phyloP scores from a whole-genome alignment of 2,888 invertebrate species.

The Stenotaenia linearis region DNA sequence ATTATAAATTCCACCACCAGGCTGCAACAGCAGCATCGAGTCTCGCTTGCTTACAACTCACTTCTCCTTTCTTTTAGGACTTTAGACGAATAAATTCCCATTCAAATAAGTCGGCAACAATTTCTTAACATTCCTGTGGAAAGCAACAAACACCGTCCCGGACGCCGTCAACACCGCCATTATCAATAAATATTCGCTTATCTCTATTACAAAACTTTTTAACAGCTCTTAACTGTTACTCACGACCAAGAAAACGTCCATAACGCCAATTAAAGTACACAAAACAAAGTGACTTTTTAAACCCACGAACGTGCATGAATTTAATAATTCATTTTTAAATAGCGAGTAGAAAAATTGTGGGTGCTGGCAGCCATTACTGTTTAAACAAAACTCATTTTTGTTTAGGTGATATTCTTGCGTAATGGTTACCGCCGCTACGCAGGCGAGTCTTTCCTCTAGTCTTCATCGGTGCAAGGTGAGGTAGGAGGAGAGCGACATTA shows the following conservation, averaged over 20 bases:
- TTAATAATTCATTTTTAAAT: not conserved
- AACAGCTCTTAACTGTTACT: not conserved
- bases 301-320: too few species aligned
- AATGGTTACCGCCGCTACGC: not conserved
- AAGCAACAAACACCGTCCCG: slow-evolving; percentile 6
- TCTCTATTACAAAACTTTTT: slow-evolving; percentile 17
- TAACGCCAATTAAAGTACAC: not conserved
- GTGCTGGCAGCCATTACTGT: not conserved
- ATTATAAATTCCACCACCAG: slow-evolving; percentile 28
- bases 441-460: not conserved
- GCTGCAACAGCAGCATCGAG: not conserved
- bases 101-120: slow-evolving; percentile 24
- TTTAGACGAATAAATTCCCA: slow-evolving; percentile 24
- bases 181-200: slow-evolving; percentile 11
- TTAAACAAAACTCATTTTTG: not conserved
- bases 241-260: not conserved
- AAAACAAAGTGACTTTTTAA: too few species aligned
- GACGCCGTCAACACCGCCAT: not conserved
- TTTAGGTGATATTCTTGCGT: not conserved
- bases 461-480: slow-evolving; percentile 18
- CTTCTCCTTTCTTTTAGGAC: slow-evolving; percentile 12
- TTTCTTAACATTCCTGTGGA: slow-evolving; percentile 24
- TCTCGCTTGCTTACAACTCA: not conserved
- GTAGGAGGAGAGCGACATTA: not conserved
- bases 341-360: not conserved